phyloP scores from a whole-genome alignment of 2,113 vertebrate species.

The Neotragus pygmaeus region DNA sequence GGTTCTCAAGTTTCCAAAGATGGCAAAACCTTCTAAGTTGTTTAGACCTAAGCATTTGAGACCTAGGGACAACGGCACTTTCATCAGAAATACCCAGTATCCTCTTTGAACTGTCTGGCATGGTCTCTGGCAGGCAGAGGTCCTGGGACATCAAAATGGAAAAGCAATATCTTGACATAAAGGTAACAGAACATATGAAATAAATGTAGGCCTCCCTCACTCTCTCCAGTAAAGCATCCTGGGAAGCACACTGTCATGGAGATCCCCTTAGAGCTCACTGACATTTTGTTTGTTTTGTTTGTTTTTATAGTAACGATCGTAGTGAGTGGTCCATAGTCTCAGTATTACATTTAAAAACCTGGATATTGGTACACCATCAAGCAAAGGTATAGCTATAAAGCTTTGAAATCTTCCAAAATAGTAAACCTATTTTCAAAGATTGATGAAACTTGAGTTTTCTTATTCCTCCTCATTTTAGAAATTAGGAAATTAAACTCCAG shows the following conservation, averaged over 20 bases:
- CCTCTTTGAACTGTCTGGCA: background rate
- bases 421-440: conserved; percentile 5
- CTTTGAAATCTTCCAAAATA: background rate
- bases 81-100: background rate
- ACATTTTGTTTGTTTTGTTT: background rate
- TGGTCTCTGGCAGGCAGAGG: background rate
- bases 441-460: background rate
- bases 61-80: background rate
- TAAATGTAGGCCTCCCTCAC: background rate
- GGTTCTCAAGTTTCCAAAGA: conserved; percentile 9
- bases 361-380: background rate
- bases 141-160: background rate
- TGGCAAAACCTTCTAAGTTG: background rate
- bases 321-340: background rate
- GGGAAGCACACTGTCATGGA: background rate
- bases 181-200: conserved; percentile 1
- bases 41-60: background rate
- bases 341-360: conserved; percentile 23
- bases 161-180: background rate
- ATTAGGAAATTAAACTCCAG: conserved; percentile 18
- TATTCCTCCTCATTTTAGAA: conserved; percentile 16
- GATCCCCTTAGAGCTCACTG: background rate
- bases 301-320: background rate
- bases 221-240: background rate
- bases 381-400: conserved; percentile 3